Evolutionary conservation across 2,113 vertebrate species (phyloP).

Genomic region (Dipodomys merriami): DNA sequence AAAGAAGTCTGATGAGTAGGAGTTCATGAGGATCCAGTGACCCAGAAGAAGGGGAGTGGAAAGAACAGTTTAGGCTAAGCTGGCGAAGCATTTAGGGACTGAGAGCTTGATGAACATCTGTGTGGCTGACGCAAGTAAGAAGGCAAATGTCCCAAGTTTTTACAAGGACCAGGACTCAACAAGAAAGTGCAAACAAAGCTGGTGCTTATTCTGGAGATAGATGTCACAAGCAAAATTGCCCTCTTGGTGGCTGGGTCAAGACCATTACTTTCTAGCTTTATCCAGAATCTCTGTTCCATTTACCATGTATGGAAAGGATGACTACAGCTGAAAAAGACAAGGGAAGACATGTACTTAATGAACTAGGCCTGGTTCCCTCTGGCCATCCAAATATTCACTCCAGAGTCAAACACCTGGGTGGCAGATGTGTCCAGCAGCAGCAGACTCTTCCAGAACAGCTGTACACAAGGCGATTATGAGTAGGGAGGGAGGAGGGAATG

Average conservation of each 20-base stretch:
- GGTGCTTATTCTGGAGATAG: background rate
- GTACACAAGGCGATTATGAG: conserved; percentile 36
- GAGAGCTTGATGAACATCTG: background rate
- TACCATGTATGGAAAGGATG: background rate
- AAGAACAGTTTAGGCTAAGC: background rate
- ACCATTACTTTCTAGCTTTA: background rate
- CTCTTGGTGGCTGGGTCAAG: background rate
- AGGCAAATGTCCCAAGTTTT: background rate
- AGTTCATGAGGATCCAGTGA: background rate
- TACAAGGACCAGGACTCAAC: background rate
- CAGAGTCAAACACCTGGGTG: conserved; percentile 61
- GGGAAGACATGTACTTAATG: background rate
- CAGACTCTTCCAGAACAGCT: conserved; percentile 51
- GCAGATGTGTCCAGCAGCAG: conserved; percentile 44
- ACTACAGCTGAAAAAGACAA: background rate
- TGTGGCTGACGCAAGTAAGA: background rate
- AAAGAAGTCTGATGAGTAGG: background rate
- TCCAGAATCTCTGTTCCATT: background rate
- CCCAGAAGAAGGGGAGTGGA: background rate
- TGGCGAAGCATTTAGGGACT: background rate
- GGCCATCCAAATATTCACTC: background rate
- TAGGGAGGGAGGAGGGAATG: background rate
- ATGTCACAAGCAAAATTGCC: background rate
- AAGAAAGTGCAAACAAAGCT: background rate
- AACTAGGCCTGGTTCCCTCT: background rate